A percentile compares a stretch with the other conserved stretches of the same genome.
phyloP scores from a whole-genome alignment of 2,888 invertebrate genomes.

The Timema cristinae region DNA sequence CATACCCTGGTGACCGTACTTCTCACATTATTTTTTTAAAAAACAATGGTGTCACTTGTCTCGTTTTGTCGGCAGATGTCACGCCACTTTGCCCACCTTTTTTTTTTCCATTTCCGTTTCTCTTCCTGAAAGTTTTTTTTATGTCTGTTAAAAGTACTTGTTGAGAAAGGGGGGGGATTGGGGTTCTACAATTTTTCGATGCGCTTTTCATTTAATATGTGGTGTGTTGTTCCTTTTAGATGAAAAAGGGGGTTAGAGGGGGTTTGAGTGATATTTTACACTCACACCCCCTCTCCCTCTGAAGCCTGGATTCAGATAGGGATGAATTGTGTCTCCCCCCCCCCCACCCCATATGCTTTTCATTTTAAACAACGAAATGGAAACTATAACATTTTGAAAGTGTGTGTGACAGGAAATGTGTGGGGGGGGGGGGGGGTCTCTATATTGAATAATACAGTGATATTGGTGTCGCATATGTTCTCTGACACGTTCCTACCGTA shows the following conservation, averaged over 20 bases:
- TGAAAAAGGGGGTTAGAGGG: neutral
- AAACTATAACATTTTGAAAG: neutral
- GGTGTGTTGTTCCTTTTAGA: constrained; percentile 4
- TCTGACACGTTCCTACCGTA: too few species aligned
- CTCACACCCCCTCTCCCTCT: neutral
- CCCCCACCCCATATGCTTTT: neutral
- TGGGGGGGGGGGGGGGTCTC: too few species aligned
- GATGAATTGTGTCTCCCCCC: neutral
- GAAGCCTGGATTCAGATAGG: neutral
- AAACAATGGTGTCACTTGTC: neutral
- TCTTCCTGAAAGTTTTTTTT: too few species aligned
- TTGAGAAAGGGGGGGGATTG: neutral
- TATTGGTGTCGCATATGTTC: too few species aligned
- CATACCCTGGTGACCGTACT: too few species aligned
- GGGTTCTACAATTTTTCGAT: neutral
- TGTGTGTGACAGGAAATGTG: too few species aligned
- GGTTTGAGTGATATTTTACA: neutral
- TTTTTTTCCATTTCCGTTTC: too few species aligned
- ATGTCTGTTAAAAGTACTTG: neutral
- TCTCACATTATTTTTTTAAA: constrained; percentile 7
- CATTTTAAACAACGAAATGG: constrained; percentile 12
- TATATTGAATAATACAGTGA: too few species aligned
- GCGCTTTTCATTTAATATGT: constrained; percentile 15
- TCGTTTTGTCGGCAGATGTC: constrained; percentile 12
- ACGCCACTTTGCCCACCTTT: neutral